These are phyloP conservation scores for Matsumyia berberina DNA, from an alignment of 2,888 invertebrate genomes.

Conservation along the genomic window DNA sequence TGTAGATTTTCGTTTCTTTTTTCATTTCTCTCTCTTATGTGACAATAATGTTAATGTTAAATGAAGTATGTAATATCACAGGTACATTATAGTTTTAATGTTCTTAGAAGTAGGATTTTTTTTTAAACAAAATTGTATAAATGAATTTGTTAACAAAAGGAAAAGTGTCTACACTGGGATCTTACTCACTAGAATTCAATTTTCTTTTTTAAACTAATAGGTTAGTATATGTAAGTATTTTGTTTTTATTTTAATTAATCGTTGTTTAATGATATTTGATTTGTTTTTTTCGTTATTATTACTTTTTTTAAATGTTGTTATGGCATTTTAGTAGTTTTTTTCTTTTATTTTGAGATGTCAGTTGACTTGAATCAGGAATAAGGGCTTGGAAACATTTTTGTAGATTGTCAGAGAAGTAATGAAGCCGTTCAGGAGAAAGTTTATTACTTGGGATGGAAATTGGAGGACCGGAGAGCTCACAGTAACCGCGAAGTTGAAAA, in stretches of 20 bases:
- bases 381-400: neutral
- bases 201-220: slow-evolving; percentile 59
- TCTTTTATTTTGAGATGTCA: neutral
- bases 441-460: too few species aligned
- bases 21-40: slow-evolving; percentile 32
- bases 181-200: slow-evolving; percentile 74
- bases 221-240: slow-evolving; percentile 35
- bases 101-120: slow-evolving; percentile 77
- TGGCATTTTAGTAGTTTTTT: slow-evolving; percentile 33
- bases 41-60: slow-evolving; percentile 72
- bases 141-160: slow-evolving; percentile 47
- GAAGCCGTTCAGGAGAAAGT: too few species aligned
- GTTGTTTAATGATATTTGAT: slow-evolving; percentile 73
- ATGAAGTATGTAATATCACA: slow-evolving; percentile 83
- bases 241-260: slow-evolving; percentile 53
- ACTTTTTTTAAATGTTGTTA: slow-evolving; percentile 27
- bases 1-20: slow-evolving; percentile 17
- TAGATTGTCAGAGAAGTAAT: too few species aligned
- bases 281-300: slow-evolving; percentile 39
- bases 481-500: too few species aligned
- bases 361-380: neutral
- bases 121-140: slow-evolving; percentile 34
- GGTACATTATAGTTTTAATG: slow-evolving; percentile 82
- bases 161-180: slow-evolving; percentile 76
- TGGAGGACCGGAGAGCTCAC: too few species aligned